Evolutionary conservation across 2,888 invertebrate species (phyloP).

Genomic region (Nymphalis c-album): DNA sequence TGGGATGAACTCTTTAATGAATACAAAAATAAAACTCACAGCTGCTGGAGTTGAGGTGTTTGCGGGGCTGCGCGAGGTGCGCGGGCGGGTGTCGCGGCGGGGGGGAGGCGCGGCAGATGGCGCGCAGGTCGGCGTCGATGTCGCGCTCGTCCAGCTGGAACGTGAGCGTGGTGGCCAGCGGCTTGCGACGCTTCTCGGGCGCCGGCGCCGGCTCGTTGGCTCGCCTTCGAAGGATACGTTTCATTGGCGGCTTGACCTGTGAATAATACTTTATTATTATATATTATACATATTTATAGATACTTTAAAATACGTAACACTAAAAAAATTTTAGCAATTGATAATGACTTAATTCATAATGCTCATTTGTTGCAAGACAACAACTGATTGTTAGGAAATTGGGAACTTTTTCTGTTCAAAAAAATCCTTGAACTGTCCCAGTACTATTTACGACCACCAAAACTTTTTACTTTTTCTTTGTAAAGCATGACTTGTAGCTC

Average conservation of each 20-base stretch:
- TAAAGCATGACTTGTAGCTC: too few relatives aligned
- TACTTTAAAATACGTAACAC: too few relatives aligned
- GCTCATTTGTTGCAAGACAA: too few relatives aligned
- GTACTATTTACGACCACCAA: too few relatives aligned
- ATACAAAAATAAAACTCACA: conserved; percentile 52
- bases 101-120: conserved; percentile 83
- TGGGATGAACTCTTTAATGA: too few relatives aligned
- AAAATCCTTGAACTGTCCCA: too few relatives aligned
- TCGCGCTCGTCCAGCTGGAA: conserved; percentile 94
- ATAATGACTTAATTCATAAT: too few relatives aligned
- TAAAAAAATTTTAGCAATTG: too few relatives aligned
- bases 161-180: conserved; percentile 91
- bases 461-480: too few relatives aligned
- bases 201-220: conserved; percentile 97
- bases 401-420: too few relatives aligned
- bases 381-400: too few relatives aligned
- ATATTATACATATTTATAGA: too few relatives aligned
- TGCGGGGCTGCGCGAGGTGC: conserved; percentile 66
- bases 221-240: conserved; percentile 93
- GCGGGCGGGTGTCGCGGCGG: conserved; percentile 52
- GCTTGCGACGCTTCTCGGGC: conserved; percentile 92
- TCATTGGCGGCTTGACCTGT: conserved; percentile 96
- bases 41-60: conserved; percentile 62
- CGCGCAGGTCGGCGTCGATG: conserved; percentile 91
- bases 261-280: neutral